Conservation (phyloP, 2,888 invertebrate genomes). For the Nomada ruficornis region DNA sequence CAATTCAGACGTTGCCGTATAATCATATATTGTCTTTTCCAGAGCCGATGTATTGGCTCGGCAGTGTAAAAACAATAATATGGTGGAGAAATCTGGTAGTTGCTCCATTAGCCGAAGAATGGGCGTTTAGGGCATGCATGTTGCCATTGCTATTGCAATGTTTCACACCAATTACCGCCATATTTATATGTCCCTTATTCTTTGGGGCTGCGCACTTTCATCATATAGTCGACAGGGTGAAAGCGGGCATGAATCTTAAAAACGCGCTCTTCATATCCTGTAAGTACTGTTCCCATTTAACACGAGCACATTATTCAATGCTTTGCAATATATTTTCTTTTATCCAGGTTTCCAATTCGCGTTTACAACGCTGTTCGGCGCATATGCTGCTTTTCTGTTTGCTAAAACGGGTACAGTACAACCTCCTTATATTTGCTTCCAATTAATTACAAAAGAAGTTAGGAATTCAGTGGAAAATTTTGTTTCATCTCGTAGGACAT, state of each 20-base stretch:
- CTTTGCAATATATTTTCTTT: conserved; percentile 23
- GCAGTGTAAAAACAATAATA: conserved; percentile 89
- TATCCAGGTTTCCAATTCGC: conserved; percentile 92
- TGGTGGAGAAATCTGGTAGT: conserved; percentile 96
- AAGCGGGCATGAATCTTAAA: conserved; percentile 89
- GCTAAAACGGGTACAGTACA: conserved; percentile 89
- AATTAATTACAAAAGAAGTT: neutral
- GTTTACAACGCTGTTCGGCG: conserved; percentile 97
- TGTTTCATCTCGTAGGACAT: conserved; percentile 87
- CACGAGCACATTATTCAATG: conserved; percentile 40
- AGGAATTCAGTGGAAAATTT: neutral
- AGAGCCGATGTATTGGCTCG: conserved; percentile 91
- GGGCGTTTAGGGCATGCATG: conserved; percentile 98
- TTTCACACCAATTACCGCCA: conserved; percentile 89
- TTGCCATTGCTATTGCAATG: conserved; percentile 94
- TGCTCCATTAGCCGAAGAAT: conserved; percentile 97
- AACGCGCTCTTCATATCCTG: conserved; percentile 90
- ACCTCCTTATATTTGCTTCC: neutral
- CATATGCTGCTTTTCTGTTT: conserved; percentile 97
- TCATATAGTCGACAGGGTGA: conserved; percentile 93
- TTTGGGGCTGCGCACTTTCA: conserved; percentile 98
- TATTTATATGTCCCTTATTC: conserved; percentile 94
- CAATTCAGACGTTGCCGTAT: neutral
- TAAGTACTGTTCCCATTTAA: conserved; percentile 84
- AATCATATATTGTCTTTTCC: conserved; percentile 41